These are phyloP conservation scores for Acomys russatus DNA, from an alignment of 2,797 vertebrate genomes.

Conservation along the genomic window DNA sequence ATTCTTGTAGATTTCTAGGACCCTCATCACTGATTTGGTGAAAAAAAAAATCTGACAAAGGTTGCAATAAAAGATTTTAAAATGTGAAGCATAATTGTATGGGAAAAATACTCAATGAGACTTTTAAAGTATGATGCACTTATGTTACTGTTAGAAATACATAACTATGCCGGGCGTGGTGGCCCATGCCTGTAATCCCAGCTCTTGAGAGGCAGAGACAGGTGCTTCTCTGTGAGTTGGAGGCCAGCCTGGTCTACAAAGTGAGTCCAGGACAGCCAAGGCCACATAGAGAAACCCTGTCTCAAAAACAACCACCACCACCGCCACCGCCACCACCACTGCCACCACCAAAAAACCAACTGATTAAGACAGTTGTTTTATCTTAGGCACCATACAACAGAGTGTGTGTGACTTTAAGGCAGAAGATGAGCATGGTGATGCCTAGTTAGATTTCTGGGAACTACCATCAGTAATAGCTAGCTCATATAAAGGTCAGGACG, in stretches of 20 bases:
- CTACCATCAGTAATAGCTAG: background rate
- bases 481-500: background rate
- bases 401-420: constrained; percentile 7
- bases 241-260: no score
- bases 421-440: background rate
- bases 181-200: no score
- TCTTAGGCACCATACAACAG: background rate
- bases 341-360: no score
- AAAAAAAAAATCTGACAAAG: constrained; percentile 50
- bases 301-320: no score
- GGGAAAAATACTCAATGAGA: constrained; percentile 28
- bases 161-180: background rate
- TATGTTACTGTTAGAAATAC: constrained; percentile 14
- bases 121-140: constrained; percentile 12
- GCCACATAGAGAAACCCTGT: no score
- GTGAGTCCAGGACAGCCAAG: no score
- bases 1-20: no score
- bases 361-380: background rate
- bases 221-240: no score
- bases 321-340: no score
- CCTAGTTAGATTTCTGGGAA: background rate
- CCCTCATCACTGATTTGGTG: constrained; percentile 65
- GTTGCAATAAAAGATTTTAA: background rate
- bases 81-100: constrained; percentile 10
- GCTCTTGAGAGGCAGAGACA: no score